Evolutionary conservation across 2,888 invertebrate genomes (phyloP).

Genomic region (Pheosia gnoma): DNA sequence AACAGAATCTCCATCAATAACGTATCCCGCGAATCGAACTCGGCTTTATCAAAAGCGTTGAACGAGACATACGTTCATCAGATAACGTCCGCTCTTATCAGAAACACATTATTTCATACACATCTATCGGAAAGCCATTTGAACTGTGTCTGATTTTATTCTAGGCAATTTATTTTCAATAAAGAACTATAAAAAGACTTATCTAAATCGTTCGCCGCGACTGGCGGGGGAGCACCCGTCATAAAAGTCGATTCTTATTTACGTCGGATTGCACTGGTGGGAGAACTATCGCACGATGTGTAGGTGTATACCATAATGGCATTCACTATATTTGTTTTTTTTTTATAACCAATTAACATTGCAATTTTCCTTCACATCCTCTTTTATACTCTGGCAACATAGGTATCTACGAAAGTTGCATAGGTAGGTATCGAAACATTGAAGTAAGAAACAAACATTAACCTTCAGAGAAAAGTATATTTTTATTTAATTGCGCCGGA

Average conservation of each 20-base stretch:
- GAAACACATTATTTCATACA: slow-evolving; percentile 78
- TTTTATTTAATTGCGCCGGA: too few species aligned
- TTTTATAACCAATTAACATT: neutral
- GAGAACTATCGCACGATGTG: slow-evolving; percentile 39
- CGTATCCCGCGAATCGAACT: slow-evolving; percentile 36
- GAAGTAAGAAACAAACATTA: too few species aligned
- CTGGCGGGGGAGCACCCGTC: slow-evolving; percentile 71
- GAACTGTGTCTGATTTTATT: slow-evolving; percentile 81
- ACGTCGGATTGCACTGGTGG: slow-evolving; percentile 66
- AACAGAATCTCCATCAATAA: slow-evolving; percentile 5
- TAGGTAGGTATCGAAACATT: too few species aligned
- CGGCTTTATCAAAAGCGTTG: slow-evolving; percentile 33
- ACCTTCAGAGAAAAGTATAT: too few species aligned
- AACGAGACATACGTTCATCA: slow-evolving; percentile 58
- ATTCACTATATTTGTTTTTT: neutral
- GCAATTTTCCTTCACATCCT: neutral
- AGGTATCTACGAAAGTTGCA: neutral
- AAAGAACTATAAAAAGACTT: slow-evolving; percentile 85
- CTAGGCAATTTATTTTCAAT: slow-evolving; percentile 85
- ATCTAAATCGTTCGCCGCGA: slow-evolving; percentile 80
- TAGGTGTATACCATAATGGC: neutral
- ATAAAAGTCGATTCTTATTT: slow-evolving; percentile 80
- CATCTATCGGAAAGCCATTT: slow-evolving; percentile 83
- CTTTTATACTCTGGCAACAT: neutral
- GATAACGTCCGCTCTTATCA: slow-evolving; percentile 77